Conservation (phyloP, 2,888 invertebrate genomes). For the Drosophila monieri region DNA sequence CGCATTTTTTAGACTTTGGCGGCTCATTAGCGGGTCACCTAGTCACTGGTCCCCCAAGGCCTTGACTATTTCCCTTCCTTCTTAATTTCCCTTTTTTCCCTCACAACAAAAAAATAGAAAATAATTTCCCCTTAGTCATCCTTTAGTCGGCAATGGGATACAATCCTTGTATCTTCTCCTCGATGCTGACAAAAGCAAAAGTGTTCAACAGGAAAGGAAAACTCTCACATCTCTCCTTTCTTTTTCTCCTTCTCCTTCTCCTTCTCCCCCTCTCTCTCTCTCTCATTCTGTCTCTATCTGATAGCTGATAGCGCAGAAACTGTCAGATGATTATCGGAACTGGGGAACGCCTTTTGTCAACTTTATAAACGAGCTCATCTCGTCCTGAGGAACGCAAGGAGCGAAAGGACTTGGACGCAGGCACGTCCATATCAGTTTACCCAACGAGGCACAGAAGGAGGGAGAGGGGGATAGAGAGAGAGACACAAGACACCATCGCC, state of each 20-base stretch:
- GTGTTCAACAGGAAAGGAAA: constrained; percentile 52
- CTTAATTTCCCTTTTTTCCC: constrained; percentile 3
- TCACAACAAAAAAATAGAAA: background rate
- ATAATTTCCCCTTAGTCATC: constrained; percentile 55
- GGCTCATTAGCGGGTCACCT: constrained; percentile 71
- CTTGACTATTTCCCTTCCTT: constrained; percentile 10
- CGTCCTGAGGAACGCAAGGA: constrained; percentile 24
- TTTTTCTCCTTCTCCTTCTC: background rate
- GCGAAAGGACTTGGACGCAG: constrained; percentile 44
- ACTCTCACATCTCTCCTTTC: constrained; percentile 23
- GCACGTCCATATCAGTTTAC: constrained; percentile 56
- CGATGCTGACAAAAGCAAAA: constrained; percentile 65
- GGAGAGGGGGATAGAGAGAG: no score
- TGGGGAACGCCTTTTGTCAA: constrained; percentile 75
- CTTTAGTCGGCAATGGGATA: constrained; percentile 27
- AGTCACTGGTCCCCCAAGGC: constrained; percentile 12
- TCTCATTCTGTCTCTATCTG: constrained; percentile 40
- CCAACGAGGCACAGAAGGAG: background rate
- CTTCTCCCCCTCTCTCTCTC: constrained; percentile 6
- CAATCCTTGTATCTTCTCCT: constrained; percentile 44
- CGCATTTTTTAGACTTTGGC: constrained; percentile 44
- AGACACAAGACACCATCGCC: background rate
- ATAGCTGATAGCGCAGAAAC: constrained; percentile 76
- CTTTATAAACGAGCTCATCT: constrained; percentile 75
- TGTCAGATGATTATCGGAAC: constrained; percentile 76